Percentiles rank a stretch among this genome's conserved stretches.
These are phyloP conservation scores for Dasyurus viverrinus DNA, from an alignment of 2,113 vertebrate genomes.

Conservation along the genomic window DNA sequence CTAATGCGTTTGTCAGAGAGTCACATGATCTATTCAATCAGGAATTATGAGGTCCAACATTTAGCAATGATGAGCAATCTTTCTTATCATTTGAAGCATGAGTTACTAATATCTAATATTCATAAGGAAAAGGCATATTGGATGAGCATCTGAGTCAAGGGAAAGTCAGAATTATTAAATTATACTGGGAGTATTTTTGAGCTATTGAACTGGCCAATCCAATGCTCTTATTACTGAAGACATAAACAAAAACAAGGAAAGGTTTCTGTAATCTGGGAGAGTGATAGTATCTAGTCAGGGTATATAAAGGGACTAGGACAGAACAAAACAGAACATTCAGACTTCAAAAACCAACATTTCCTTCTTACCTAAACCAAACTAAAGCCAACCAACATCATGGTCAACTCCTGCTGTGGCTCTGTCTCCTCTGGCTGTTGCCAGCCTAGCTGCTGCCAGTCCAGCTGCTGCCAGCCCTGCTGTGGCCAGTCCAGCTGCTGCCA, in stretches of 20 bases:
- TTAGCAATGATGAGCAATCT: neutral
- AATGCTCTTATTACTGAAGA: neutral
- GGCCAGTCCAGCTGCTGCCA: slow-evolving; percentile 42
- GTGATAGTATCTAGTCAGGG: neutral
- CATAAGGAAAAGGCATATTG: neutral
- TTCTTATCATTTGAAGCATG: neutral
- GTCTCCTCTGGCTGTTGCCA: slow-evolving; percentile 42
- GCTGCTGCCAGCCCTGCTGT: slow-evolving; percentile 9
- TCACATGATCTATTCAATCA: neutral
- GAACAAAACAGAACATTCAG: neutral
- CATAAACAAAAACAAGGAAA: slow-evolving; percentile 61
- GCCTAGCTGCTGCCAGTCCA: slow-evolving; percentile 38
- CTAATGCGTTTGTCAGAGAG: neutral
- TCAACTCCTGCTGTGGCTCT: slow-evolving; percentile 53
- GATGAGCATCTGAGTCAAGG: neutral
- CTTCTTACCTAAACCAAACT: slow-evolving; percentile 8
- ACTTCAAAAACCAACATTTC: neutral
- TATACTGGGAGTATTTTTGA: neutral
- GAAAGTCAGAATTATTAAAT: neutral
- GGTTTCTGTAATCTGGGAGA: neutral
- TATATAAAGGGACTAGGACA: neutral
- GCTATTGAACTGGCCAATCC: slow-evolving; percentile 28
- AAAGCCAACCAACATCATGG: slow-evolving; percentile 48
- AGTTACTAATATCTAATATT: neutral
- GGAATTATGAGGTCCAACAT: neutral